These are phyloP conservation scores for Semnornis frantzii DNA, from an alignment of 2,113 vertebrate genomes.

Conservation along the genomic window DNA sequence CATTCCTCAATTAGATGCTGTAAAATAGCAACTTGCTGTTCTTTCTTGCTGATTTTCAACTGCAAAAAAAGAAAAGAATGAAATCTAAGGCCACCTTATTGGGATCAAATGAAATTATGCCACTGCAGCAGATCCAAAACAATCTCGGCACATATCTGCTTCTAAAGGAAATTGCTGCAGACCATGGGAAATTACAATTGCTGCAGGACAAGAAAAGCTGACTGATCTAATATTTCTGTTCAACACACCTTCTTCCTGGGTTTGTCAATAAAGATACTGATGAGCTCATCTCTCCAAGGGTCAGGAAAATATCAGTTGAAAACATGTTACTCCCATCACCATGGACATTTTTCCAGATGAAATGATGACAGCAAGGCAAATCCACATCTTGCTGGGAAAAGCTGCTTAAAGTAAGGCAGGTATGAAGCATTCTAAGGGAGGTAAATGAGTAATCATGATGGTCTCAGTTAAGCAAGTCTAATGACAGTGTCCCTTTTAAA, in stretches of 20 bases:
- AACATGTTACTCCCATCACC: conserved; percentile 19
- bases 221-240: conserved; percentile 64
- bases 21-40: conserved; percentile 7
- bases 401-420: too few relatives aligned
- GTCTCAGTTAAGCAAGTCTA: conserved; percentile 39
- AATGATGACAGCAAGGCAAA: conserved; percentile 29
- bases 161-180: conserved; percentile 63
- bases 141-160: conserved; percentile 24
- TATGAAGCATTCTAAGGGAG: background rate
- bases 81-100: conserved; percentile 25
- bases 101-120: conserved; percentile 33
- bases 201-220: conserved; percentile 57
- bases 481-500: conserved; percentile 19
- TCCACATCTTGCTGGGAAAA: background rate
- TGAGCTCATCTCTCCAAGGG: conserved; percentile 51
- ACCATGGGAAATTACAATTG: conserved; percentile 67
- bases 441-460: conserved; percentile 43
- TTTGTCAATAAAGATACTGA: conserved; percentile 53
- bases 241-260: conserved; percentile 58
- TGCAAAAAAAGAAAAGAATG: conserved; percentile 25
- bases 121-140: conserved; percentile 33
- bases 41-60: background rate
- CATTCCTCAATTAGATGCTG: background rate
- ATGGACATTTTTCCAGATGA: conserved; percentile 30
- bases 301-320: conserved; percentile 25